Evolutionary conservation across 92 coral and sea anemone species (phyloP), one percentile per base, ranked within the genome.

Genomic region (Epizoanthus ramosus): DNA sequence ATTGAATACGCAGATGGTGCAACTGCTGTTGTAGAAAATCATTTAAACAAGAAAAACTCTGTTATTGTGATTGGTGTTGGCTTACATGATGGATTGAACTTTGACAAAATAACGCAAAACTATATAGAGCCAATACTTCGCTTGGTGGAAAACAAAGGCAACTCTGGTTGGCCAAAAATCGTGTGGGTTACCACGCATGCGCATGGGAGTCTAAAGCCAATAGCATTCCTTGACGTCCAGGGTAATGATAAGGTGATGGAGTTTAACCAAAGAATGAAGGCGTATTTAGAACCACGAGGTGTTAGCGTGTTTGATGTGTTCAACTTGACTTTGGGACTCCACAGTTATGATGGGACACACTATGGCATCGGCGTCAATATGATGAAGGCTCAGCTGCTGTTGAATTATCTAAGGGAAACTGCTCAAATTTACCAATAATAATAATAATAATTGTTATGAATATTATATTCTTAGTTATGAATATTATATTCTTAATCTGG

Each of bases 301-400:
- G 75, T 92, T 24, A 84, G 79, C 12, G 87, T 90, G n/a, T 85
- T 92, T 71, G 96, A 92, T 73, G 84, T 88, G 33, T 89, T 74
- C 28, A 71, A 83, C 41, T 79, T 92, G 71, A 92, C 96, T 8
- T 17, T 25, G 12, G 96, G 93, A 21, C 93, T 92, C 33, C 86
- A 84, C 65, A 92, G 95, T 63, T 89, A 87, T 52, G 95, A 92
- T n/a, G 95, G 95, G 12, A 92, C 95, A 3, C 95, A 92, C 59
- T 92, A 92, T 76, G 95, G 95, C 1, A 69, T 80, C 39, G 93
- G 91, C 15, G 80, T 85, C 14, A 92, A 92, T 81, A 87, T 89
- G 81, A 63, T 85, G 70, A 92, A 92, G 86, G 96, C 93, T 15
- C 96, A 87, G 83, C 57, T 89, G n/a, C 79, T 92, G 15, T 21